These are phyloP conservation scores for Drosophila arawakana DNA, from an alignment of 1,140 invertebrate genomes.

Conservation along the genomic window DNA sequence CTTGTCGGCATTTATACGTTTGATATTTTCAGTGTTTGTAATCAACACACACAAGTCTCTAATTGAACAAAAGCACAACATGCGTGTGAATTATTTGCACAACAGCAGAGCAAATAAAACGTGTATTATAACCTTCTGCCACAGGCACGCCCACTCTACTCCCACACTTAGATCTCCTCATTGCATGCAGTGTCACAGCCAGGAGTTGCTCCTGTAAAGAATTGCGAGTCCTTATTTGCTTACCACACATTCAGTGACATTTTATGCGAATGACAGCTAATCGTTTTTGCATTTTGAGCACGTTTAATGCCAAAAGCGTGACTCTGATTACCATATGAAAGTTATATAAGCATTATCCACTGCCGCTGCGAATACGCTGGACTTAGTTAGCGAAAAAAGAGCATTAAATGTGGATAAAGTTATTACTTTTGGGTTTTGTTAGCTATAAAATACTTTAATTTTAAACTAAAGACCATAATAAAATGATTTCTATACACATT, in stretches of 20 bases:
- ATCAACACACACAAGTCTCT: slow-evolving; percentile 50
- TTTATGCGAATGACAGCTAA: slow-evolving; percentile 69
- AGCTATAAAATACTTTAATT: no score
- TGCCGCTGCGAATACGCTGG: neutral
- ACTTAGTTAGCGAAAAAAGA: neutral
- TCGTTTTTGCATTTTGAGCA: slow-evolving; percentile 70
- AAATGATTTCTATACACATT: no score
- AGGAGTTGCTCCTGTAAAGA: neutral
- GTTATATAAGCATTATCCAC: slow-evolving; percentile 40
- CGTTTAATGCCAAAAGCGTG: slow-evolving; percentile 74
- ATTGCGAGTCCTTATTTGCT: slow-evolving; percentile 62
- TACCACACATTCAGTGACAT: slow-evolving; percentile 74
- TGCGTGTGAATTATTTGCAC: slow-evolving; percentile 61
- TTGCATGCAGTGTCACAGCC: slow-evolving; percentile 47
- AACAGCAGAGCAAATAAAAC: slow-evolving; percentile 31
- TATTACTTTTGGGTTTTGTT: no score
- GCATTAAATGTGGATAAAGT: slow-evolving; percentile 4
- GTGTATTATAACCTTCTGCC: slow-evolving; percentile 16
- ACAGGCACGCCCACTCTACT: neutral
- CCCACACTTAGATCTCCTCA: slow-evolving; percentile 25
- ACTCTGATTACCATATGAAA: slow-evolving; percentile 75
- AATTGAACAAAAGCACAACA: slow-evolving; percentile 75
- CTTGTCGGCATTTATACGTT: neutral
- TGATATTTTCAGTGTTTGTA: slow-evolving; percentile 74
- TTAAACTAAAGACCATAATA: no score